These are phyloP conservation scores for Iphiclides podalirius DNA, from an alignment of 2,888 invertebrate genomes.

Conservation along the genomic window DNA sequence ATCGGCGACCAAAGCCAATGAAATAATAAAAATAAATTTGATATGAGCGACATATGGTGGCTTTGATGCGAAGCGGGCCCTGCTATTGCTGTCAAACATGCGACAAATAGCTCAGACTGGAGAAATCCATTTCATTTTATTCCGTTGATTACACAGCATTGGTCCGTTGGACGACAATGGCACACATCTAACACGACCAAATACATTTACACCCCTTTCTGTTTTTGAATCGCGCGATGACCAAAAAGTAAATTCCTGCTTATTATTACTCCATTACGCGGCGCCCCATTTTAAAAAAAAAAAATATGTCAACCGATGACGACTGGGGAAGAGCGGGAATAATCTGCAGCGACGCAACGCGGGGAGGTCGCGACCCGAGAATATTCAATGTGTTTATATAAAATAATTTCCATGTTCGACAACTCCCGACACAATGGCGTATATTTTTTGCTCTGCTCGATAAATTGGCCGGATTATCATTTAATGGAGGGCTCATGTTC, in stretches of 20 bases:
- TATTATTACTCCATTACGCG: conserved; percentile 79
- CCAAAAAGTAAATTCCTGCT: conserved; percentile 80
- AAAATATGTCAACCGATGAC: conserved; percentile 78
- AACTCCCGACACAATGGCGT: conserved; percentile 73
- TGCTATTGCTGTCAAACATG: conserved; percentile 80
- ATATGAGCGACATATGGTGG: conserved; percentile 79
- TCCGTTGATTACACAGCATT: conserved; percentile 77
- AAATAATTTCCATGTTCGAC: conserved; percentile 80
- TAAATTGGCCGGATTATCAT: conserved; percentile 79
- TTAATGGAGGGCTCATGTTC: conserved; percentile 80
- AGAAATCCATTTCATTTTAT: conserved; percentile 69
- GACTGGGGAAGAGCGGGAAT: conserved; percentile 59
- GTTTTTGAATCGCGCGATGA: conserved; percentile 73
- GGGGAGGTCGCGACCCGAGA: conserved; percentile 63
- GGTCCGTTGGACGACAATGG: conserved; percentile 72
- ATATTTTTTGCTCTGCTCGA: conserved; percentile 73
- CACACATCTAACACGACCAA: conserved; percentile 65
- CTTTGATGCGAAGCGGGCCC: conserved; percentile 73
- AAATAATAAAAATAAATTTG: conserved; percentile 80
- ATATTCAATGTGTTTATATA: conserved; percentile 79
- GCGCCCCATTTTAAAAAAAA: conserved; percentile 72
- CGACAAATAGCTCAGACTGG: conserved; percentile 73
- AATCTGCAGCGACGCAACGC: conserved; percentile 53
- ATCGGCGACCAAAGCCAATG: conserved; percentile 70
- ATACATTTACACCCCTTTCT: conserved; percentile 78